phyloP scores from a whole-genome alignment of 2,888 invertebrate genomes.

The Aleiodes leptofemur region DNA sequence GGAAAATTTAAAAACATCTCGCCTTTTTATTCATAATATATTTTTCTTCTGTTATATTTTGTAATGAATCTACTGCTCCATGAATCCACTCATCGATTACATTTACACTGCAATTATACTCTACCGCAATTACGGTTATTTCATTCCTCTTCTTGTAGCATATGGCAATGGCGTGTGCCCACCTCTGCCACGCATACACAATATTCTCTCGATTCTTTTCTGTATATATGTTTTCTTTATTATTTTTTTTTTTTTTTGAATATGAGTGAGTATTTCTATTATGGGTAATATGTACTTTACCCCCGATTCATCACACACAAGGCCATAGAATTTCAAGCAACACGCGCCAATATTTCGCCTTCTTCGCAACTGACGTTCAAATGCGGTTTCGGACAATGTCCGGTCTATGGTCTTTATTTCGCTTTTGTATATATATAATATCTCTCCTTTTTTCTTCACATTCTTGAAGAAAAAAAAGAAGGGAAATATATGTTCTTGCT shows the following conservation, averaged over 20 bases:
- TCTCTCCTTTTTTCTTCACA: slow-evolving; percentile 39
- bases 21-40: slow-evolving; percentile 6
- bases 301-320: slow-evolving; percentile 47
- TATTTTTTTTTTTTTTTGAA: slow-evolving; percentile 25
- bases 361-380: slow-evolving; percentile 68
- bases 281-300: slow-evolving; percentile 31
- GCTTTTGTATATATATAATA: slow-evolving; percentile 39
- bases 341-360: slow-evolving; percentile 60
- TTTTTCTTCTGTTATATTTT: background rate
- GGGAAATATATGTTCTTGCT: slow-evolving; percentile 45
- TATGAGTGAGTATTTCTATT: slow-evolving; percentile 21
- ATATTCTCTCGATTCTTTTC: slow-evolving; percentile 53
- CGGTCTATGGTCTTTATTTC: slow-evolving; percentile 46
- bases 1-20: slow-evolving; percentile 21
- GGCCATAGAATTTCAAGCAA: slow-evolving; percentile 62
- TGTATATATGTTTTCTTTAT: slow-evolving; percentile 47
- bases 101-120: slow-evolving; percentile 65
- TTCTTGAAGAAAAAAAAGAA: background rate
- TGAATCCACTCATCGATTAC: slow-evolving; percentile 55
- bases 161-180: slow-evolving; percentile 70
- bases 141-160: slow-evolving; percentile 58
- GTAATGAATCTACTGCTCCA: slow-evolving; percentile 27
- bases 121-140: slow-evolving; percentile 67
- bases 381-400: slow-evolving; percentile 70
- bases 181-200: slow-evolving; percentile 59